Conservation (phyloP, 2,888 invertebrate species). For the Pharmacophagus antenor region DNA sequence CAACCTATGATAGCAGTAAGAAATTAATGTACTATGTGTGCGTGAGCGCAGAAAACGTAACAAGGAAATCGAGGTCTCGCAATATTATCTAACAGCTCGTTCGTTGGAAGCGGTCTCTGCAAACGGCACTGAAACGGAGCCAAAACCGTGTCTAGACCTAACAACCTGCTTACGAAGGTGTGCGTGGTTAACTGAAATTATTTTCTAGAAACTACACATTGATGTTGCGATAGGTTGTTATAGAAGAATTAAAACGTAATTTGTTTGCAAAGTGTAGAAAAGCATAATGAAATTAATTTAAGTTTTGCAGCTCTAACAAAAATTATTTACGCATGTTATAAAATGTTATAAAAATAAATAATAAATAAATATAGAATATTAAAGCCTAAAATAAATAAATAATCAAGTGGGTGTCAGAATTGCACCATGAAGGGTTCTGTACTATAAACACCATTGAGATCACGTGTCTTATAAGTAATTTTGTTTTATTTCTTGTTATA, state of each 20-base stretch:
- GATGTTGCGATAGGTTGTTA: neutral
- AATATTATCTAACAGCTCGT: slow-evolving; percentile 59
- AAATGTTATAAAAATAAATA: too few species aligned
- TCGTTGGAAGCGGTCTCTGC: slow-evolving; percentile 32
- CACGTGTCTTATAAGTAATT: too few species aligned
- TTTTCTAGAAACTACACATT: slow-evolving; percentile 3
- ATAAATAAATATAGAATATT: too few species aligned
- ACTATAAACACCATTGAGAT: too few species aligned
- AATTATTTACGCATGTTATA: too few species aligned
- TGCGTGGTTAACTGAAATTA: slow-evolving; percentile 19
- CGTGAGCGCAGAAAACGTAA: slow-evolving; percentile 54
- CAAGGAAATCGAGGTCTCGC: slow-evolving; percentile 61
- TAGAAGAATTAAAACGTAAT: neutral
- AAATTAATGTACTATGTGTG: slow-evolving; percentile 40
- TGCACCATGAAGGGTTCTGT: too few species aligned
- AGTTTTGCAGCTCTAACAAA: too few species aligned
- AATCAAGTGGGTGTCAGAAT: too few species aligned
- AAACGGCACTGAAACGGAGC: slow-evolving; percentile 4
- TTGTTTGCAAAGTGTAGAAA: neutral
- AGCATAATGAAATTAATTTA: neutral
- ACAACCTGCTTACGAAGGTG: slow-evolving; percentile 2
- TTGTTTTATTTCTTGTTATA: too few species aligned
- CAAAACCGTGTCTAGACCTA: neutral
- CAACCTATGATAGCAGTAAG: slow-evolving; percentile 42
- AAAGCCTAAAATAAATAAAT: too few species aligned